Evolutionary conservation across 1,140 invertebrate genomes (phyloP).

Genomic region (Hesperophylax magnus): DNA sequence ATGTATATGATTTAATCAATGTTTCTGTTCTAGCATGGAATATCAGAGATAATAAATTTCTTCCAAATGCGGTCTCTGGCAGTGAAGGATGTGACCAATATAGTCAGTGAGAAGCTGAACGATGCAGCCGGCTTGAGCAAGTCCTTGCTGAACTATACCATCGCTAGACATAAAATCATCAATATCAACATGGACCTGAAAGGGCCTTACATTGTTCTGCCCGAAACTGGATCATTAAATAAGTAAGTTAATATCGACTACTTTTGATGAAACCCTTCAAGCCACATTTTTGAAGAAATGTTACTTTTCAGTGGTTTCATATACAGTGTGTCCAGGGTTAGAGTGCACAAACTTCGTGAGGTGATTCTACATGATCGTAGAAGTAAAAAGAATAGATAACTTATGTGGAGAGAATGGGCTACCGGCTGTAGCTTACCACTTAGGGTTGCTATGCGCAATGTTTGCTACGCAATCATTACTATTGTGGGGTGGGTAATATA

Average conservation of each 20-base stretch:
- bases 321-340: no score
- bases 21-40: slow-evolving; percentile 75
- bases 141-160: slow-evolving; percentile 70
- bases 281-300: no score
- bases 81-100: slow-evolving; percentile 61
- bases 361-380: no score
- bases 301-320: no score
- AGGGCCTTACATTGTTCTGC: slow-evolving; percentile 84
- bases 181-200: slow-evolving; percentile 84
- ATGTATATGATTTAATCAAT: slow-evolving; percentile 35
- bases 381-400: no score
- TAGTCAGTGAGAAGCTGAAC: slow-evolving; percentile 59
- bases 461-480: no score
- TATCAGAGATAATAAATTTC: slow-evolving; percentile 83
- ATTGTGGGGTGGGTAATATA: no score
- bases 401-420: no score
- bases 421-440: no score
- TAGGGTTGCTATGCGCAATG: no score
- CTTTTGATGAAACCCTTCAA: no score
- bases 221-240: slow-evolving; percentile 82
- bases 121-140: slow-evolving; percentile 62
- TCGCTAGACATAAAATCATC: slow-evolving; percentile 77
- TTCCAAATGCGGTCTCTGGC: slow-evolving; percentile 73
- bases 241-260: slow-evolving; percentile 70
- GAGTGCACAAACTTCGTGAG: no score